These are phyloP conservation scores for Poecilia gillii DNA, from an alignment of 2,797 vertebrate species.

Conservation along the genomic window DNA sequence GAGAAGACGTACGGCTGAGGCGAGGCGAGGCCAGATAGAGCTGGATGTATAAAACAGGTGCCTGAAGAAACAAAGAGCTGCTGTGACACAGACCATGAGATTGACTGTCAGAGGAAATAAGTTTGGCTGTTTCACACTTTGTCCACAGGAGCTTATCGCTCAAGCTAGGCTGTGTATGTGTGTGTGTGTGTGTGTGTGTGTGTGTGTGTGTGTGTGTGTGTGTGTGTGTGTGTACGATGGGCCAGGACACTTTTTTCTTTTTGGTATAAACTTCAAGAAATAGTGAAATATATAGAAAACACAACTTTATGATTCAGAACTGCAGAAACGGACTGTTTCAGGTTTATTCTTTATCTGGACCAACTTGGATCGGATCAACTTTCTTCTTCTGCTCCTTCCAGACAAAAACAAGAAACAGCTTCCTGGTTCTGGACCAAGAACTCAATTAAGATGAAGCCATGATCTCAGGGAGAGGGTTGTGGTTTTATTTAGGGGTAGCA, in stretches of 20 bases:
- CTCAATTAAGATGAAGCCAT: too few relatives aligned
- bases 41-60: conserved; percentile 16
- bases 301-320: background rate
- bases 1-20: conserved; percentile 17
- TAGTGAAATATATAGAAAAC: background rate
- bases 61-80: conserved; percentile 42
- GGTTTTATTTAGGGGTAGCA: background rate
- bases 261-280: background rate
- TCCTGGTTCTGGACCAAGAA: background rate
- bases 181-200: background rate
- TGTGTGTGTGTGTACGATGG: background rate
- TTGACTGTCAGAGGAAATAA: conserved; percentile 27
- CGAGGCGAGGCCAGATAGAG: conserved; percentile 26
- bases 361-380: background rate
- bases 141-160: conserved; percentile 36
- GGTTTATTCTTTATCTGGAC: too few relatives aligned
- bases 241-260: background rate
- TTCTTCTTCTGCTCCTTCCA: background rate
- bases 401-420: too few relatives aligned
- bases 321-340: background rate
- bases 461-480: background rate
- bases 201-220: too few relatives aligned
- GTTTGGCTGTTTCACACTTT: conserved; percentile 26
- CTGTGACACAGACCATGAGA: conserved; percentile 5
- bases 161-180: background rate